Base-by-base conservation (phyloP, 2,888 invertebrate species). In the Pomacea canaliculata region DNA sequence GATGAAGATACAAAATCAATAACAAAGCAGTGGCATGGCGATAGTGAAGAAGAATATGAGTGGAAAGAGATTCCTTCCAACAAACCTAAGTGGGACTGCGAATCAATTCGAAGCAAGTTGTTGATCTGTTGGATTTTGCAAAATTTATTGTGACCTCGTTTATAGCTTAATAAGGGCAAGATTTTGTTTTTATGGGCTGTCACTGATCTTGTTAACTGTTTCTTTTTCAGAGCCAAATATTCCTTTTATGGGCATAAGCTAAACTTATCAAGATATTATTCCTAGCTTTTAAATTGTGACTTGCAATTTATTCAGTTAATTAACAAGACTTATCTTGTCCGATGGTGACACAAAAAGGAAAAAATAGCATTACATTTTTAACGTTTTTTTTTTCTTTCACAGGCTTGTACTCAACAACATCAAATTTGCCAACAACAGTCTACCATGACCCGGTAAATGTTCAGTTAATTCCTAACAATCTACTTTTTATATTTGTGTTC, bases 401-500 rank as follows among this genome's bases (percentile, higher is more conserved):
- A 89, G 89, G 96, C 37, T 97, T 96, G 0, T 96, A 96, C 90
- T 97, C 97, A 12, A 98, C 95, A 88, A 92, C 95, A 73, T 97
- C 96, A 90, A 98, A 98, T 91, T 96, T 96, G 91, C 98, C 98
- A 0, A 96, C 95, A 72, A 66, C 59, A 48, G 48, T 66, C 12
- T 16, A 60, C 23, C 10, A 51, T 18, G 66, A 37, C 37, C 51
- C 51, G 10, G 51, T 56, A 56, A 56, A 16, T 16, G 16, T 56
- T 56, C 51, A 56, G 51, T 13, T 13, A 56, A 56, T 56, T 66
- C 49, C 18, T 37, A 49, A 16, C 23, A 23, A 27, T 49, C n/a
- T 70, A 10, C 23, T 63, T 71, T 12, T 71, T 27, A 62, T 71
- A 8, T 13, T 7, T 23, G 49, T 3, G 16, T 23, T 71, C 46